These are phyloP conservation scores for Archilochus colubris DNA, from an alignment of 2,113 vertebrate species.

Conservation along the genomic window DNA sequence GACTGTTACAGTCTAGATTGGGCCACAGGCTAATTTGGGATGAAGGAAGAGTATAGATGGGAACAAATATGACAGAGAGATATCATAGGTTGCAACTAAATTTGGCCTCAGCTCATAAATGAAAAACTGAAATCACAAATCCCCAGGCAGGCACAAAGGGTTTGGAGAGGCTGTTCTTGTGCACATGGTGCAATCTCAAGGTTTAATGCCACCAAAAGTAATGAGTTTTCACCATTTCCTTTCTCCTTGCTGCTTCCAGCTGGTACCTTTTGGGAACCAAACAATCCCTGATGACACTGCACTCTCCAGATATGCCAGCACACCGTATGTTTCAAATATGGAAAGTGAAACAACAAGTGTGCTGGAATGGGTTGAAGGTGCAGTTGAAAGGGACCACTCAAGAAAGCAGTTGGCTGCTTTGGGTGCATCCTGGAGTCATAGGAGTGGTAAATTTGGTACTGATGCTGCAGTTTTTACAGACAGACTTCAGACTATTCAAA, in stretches of 20 bases:
- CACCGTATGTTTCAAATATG: background rate
- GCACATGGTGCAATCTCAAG: background rate
- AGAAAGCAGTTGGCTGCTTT: background rate
- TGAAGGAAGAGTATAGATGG: slow-evolving; percentile 40
- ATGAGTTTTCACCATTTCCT: slow-evolving; percentile 12
- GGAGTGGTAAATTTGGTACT: background rate
- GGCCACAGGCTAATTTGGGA: slow-evolving; percentile 51
- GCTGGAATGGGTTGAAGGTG: background rate
- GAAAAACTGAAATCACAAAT: slow-evolving; percentile 5
- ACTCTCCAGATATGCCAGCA: fast-evolving
- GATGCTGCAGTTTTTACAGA: background rate
- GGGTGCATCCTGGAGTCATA: background rate
- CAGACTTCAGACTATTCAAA: background rate
- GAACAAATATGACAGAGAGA: slow-evolving; percentile 38
- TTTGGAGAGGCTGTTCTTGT: background rate
- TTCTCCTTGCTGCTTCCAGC: background rate
- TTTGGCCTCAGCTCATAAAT: slow-evolving; percentile 23
- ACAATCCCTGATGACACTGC: background rate
- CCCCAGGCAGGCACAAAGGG: background rate
- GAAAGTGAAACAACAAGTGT: background rate
- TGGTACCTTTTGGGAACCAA: background rate
- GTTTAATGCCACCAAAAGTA: background rate
- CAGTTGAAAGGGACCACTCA: background rate
- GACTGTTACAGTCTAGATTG: slow-evolving; percentile 30
- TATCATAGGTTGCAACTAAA: slow-evolving; percentile 49